Evolutionary conservation across 2,888 invertebrate species (phyloP).

Genomic region (Pilophorus perplexus): DNA sequence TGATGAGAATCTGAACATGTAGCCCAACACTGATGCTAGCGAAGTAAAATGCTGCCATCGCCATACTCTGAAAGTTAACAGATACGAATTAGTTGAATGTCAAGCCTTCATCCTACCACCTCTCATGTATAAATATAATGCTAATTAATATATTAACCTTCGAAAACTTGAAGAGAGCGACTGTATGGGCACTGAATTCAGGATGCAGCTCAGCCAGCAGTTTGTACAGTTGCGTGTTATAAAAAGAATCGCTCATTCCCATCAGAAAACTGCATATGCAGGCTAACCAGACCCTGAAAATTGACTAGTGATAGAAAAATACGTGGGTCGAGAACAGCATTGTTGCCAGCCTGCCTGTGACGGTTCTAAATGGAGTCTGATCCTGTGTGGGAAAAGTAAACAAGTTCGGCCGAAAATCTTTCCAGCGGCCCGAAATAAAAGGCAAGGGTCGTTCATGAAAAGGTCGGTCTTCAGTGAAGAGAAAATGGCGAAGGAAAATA

Average conservation of each 20-base stretch:
- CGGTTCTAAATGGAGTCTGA: too few species aligned
- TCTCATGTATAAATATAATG: too few species aligned
- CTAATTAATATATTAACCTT: too few species aligned
- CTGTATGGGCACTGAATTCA: conserved; percentile 88
- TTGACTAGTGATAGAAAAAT: too few species aligned
- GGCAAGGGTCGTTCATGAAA: too few species aligned
- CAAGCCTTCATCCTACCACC: background rate
- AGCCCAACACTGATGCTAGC: conserved; percentile 42
- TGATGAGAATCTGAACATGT: conserved; percentile 42
- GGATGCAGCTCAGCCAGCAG: conserved; percentile 84
- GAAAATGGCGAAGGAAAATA: too few species aligned
- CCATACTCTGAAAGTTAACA: conserved; percentile 42
- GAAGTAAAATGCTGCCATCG: conserved; percentile 44
- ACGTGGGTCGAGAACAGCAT: too few species aligned
- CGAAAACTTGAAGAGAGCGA: conserved; percentile 95
- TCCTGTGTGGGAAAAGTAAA: too few species aligned
- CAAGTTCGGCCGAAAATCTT: too few species aligned
- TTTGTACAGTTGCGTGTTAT: conserved; percentile 93
- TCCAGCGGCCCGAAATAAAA: too few species aligned
- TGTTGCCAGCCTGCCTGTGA: too few species aligned
- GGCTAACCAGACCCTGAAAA: conserved; percentile 34
- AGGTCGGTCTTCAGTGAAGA: too few species aligned
- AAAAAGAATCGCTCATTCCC: conserved; percentile 94
- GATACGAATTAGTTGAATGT: background rate
- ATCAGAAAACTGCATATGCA: conserved; percentile 74